phyloP scores from a whole-genome alignment of 2,888 invertebrate genomes.

The Stenchaetothrips biformis region DNA sequence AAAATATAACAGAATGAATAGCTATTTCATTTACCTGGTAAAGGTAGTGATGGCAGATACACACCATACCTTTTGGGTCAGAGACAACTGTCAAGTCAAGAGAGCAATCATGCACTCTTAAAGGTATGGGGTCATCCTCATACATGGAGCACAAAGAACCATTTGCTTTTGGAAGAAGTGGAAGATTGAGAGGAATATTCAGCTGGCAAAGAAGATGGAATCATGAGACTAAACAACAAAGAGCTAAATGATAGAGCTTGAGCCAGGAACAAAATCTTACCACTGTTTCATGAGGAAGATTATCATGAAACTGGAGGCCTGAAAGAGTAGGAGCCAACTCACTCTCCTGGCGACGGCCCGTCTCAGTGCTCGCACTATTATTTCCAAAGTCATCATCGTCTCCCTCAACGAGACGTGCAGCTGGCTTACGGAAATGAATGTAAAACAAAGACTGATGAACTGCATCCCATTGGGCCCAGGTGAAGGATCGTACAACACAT shows the following conservation, averaged over 20 bases:
- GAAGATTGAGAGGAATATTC: slow-evolving; percentile 77
- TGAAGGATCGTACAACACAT: slow-evolving; percentile 61
- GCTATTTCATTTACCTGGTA: slow-evolving; percentile 53
- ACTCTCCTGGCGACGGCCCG: slow-evolving; percentile 48
- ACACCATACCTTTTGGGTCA: slow-evolving; percentile 66
- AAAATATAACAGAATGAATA: not conserved
- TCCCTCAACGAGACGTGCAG: slow-evolving; percentile 61
- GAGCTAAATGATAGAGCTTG: slow-evolving; percentile 27
- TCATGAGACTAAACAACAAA: slow-evolving; percentile 10
- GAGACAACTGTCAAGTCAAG: slow-evolving; percentile 74
- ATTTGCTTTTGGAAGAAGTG: slow-evolving; percentile 57
- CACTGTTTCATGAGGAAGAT: slow-evolving; percentile 80
- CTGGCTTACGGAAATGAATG: slow-evolving; percentile 70
- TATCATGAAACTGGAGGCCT: slow-evolving; percentile 80
- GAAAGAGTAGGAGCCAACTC: slow-evolving; percentile 68
- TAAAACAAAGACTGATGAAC: slow-evolving; percentile 74
- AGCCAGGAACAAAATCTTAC: slow-evolving; percentile 49
- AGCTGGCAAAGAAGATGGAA: slow-evolving; percentile 51
- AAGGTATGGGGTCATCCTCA: slow-evolving; percentile 74
- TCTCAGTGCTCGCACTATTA: slow-evolving; percentile 31
- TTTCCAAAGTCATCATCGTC: slow-evolving; percentile 53
- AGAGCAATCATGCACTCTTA: slow-evolving; percentile 75
- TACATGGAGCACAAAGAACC: slow-evolving; percentile 61
- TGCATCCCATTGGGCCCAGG: slow-evolving; percentile 85
- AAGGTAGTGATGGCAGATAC: slow-evolving; percentile 76